Conservation (phyloP, 2,797 vertebrate species). For the Adrianichthys oophorus region DNA sequence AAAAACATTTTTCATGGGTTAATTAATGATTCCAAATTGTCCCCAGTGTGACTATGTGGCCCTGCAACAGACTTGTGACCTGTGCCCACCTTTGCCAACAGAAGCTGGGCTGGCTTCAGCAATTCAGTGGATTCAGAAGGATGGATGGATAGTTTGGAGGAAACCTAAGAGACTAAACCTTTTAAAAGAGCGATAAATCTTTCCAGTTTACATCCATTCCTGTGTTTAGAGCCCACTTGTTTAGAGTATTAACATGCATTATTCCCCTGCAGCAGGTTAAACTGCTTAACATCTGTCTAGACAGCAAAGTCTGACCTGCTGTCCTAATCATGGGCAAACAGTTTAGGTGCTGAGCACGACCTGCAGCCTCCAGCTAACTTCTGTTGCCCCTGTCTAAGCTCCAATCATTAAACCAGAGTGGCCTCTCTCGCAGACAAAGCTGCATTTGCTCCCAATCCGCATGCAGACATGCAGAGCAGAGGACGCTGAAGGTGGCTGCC, state of each 20-base stretch:
- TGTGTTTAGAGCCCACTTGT: not conserved
- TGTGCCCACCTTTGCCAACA: no score
- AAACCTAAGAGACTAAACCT: not conserved
- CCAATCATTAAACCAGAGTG: constrained; percentile 37
- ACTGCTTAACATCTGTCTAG: not conserved
- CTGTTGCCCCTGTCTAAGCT: constrained; percentile 31
- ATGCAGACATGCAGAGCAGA: constrained; percentile 24
- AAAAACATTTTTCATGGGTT: no score
- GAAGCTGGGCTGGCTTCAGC: no score
- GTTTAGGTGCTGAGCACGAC: not conserved
- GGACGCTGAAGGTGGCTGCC: not conserved
- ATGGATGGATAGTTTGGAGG: no score
- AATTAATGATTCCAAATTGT: no score
- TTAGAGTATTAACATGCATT: not conserved
- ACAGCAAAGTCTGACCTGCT: constrained; percentile 5
- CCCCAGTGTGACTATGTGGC: no score
- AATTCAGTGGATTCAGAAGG: no score
- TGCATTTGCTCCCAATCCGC: constrained; percentile 63
- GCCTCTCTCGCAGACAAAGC: constrained; percentile 48
- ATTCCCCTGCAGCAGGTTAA: not conserved
- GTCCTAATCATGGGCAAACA: constrained; percentile 7
- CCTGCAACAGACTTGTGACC: no score
- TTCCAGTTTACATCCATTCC: no score
- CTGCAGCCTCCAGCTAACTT: not conserved
- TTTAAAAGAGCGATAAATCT: not conserved